Evolutionary conservation across 1,140 invertebrate genomes (phyloP).

Genomic region (Caligus rogercresseyi): DNA sequence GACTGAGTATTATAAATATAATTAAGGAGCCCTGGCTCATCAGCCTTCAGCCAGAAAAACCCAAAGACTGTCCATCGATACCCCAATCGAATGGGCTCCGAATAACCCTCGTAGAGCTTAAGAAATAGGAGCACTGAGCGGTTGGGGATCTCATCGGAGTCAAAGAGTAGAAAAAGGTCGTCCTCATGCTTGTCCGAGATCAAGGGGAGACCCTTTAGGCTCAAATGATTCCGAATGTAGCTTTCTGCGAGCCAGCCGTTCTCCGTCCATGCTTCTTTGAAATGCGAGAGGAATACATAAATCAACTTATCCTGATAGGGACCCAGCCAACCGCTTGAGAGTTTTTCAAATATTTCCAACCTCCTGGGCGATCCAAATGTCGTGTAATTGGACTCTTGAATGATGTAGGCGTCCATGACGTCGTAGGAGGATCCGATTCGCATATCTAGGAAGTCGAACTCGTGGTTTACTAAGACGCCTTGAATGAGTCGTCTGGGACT

Average conservation of each 20-base stretch:
- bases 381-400: slow-evolving; percentile 37
- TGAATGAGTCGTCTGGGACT: slow-evolving; percentile 36
- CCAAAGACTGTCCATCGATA: slow-evolving; percentile 47
- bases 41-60: slow-evolving; percentile 38
- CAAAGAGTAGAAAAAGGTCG: slow-evolving; percentile 41
- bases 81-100: slow-evolving; percentile 41
- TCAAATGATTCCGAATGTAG: slow-evolving; percentile 24
- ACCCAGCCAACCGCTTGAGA: slow-evolving; percentile 27
- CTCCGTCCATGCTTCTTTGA: slow-evolving; percentile 24
- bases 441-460: slow-evolving; percentile 39
- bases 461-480: slow-evolving; percentile 37
- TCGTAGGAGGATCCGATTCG: slow-evolving; percentile 39
- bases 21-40: slow-evolving; percentile 15
- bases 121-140: slow-evolving; percentile 41
- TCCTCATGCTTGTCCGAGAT: slow-evolving; percentile 36
- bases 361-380: slow-evolving; percentile 29
- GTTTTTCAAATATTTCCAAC: slow-evolving; percentile 25
- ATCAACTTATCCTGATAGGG: slow-evolving; percentile 35
- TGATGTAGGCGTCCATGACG: slow-evolving; percentile 43
- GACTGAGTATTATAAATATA: neutral
- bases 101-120: slow-evolving; percentile 43
- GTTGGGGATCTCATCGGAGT: slow-evolving; percentile 40
- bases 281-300: slow-evolving; percentile 32
- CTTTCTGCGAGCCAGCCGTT: slow-evolving; percentile 25
- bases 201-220: slow-evolving; percentile 26